Evolutionary conservation across 2,797 vertebrate species (phyloP).

Genomic region (Dipus sagitta): DNA sequence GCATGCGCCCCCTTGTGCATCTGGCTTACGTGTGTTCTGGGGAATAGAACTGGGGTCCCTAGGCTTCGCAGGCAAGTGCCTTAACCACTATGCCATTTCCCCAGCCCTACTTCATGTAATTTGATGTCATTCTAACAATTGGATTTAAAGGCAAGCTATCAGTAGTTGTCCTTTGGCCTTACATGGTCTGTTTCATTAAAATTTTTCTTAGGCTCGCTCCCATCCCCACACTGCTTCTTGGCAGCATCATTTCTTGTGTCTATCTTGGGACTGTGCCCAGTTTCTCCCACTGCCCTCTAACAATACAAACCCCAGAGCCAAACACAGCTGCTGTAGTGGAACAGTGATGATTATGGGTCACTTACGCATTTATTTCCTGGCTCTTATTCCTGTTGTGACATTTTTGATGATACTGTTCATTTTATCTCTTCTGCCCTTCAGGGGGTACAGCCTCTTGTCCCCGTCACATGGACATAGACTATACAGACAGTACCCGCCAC

Average conservation of each 20-base stretch:
- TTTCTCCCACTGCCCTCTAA: not conserved
- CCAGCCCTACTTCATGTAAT: not conserved
- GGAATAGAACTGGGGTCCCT: too few species aligned
- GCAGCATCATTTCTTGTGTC: not conserved
- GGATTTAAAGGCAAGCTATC: not conserved
- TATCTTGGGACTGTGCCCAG: not conserved
- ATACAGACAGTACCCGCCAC: accelerated
- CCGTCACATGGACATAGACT: not conserved
- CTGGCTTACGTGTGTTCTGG: too few species aligned
- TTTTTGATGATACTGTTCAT: not conserved
- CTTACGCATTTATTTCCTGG: not conserved
- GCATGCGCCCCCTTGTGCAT: too few species aligned
- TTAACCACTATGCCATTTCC: too few species aligned
- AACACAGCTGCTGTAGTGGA: not conserved
- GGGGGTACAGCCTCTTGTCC: not conserved
- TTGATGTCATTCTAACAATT: not conserved
- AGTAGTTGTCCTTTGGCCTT: not conserved
- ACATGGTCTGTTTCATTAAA: not conserved
- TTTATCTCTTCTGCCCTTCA: not conserved
- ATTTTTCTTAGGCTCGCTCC: not conserved
- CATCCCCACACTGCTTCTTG: too few species aligned
- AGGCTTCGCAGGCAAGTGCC: too few species aligned
- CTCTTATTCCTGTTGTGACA: not conserved
- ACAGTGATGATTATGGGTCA: not conserved
- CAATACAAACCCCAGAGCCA: not conserved